Conservation (phyloP, 23 tunicate species). For the Oikopleura dioica region DNA sequence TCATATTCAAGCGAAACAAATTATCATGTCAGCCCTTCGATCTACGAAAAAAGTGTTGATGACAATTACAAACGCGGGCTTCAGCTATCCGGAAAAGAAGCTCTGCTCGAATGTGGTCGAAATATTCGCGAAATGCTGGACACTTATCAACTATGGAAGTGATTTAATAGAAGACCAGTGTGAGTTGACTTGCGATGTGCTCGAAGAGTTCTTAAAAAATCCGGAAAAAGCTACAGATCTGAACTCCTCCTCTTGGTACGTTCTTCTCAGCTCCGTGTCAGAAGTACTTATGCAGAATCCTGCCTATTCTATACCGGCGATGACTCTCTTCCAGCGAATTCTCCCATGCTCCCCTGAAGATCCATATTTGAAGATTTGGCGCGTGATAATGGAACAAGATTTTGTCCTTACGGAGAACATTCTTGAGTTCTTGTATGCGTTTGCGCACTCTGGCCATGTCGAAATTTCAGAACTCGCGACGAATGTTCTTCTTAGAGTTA, state of each 20-base stretch:
- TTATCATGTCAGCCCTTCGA: background rate
- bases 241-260: background rate
- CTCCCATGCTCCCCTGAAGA: background rate
- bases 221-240: conserved; percentile 2
- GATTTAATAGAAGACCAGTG: background rate
- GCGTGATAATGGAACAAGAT: background rate
- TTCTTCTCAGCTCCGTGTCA: background rate
- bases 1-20: conserved; percentile 1
- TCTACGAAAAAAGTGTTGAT: background rate
- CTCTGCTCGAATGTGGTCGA: background rate
- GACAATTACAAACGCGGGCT: background rate
- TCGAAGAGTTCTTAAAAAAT: background rate
- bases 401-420: no score
- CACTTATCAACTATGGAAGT: background rate
- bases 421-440: background rate
- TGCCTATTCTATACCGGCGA: background rate
- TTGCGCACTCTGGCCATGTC: background rate
- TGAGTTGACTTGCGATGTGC: background rate
- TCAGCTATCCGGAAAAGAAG: background rate
- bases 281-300: background rate
- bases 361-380: background rate
- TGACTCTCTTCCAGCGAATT: background rate
- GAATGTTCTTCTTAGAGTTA: background rate
- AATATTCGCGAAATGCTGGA: background rate
- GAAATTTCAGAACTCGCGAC: background rate